Base-by-base conservation (phyloP, 2,888 invertebrate species). In the Quadroppia sp. region DNA sequence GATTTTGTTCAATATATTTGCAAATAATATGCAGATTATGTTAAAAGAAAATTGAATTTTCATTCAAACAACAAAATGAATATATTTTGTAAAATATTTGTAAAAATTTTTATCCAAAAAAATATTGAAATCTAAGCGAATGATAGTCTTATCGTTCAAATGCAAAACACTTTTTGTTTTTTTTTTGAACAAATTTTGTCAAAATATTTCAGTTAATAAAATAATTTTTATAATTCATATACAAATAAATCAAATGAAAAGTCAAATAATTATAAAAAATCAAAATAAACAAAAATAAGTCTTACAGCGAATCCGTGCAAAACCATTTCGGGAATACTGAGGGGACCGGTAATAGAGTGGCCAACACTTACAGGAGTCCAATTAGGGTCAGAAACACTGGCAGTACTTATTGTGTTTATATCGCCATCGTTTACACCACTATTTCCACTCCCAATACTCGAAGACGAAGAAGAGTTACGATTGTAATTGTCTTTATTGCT, bases 221-320 rank as follows among this genome's bases (percentile, higher is more conserved):
- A 36, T 36, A 36, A 36, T 36, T 36, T 7, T 36, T 7, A n/a
- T n/a, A 36, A 36, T 36, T 36, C 36, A 36, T 36, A 36, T 7
- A 36, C 36, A 36, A 36, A 36, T 36, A 36, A 36, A 45, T 15
- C 11, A 45, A 45, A 45, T 45, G 11, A 7, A 45, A n/a, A 20
- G 7, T 50, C 20, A 20, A 6, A 20, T 20, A 50, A 50, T 50
- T 11, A 45, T 45, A 11, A 20, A 20, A 50, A 50, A 50, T 20
- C n/a, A 50, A 50, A 61, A 61, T n/a, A 61, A 56, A 25, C 28
- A 23, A 11, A 53, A 71, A 48, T 15, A 20, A 70, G 13, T 64
- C 73, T 50, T 45, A 73, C 90, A 76, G 89, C 87, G 25, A 89
- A 82, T 6, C 90, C 90, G 82, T 91, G 90, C 69, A 81, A 78